These are phyloP conservation scores for Eueremaeus valkanovi DNA, from an alignment of 2,888 invertebrate genomes.

Conservation along the genomic window DNA sequence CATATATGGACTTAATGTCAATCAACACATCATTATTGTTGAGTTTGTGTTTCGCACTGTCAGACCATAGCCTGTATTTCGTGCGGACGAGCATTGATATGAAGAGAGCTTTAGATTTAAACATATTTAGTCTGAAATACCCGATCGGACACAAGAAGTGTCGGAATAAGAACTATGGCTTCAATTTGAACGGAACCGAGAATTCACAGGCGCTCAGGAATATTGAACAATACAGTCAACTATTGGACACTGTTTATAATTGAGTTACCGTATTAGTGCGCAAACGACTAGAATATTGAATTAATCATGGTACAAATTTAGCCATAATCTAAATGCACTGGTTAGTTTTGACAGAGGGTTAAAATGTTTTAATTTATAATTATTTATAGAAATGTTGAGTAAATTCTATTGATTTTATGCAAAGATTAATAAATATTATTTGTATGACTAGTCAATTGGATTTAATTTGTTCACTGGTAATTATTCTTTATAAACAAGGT, in stretches of 20 bases:
- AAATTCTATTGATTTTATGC: too few species aligned
- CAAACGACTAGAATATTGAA: too few species aligned
- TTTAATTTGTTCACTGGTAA: too few species aligned
- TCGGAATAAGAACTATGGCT: constrained; percentile 42
- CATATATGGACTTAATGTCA: neutral
- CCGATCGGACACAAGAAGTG: constrained; percentile 44
- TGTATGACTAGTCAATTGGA: too few species aligned
- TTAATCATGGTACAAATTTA: too few species aligned
- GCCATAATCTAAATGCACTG: too few species aligned
- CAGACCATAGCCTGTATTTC: neutral
- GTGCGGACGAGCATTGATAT: constrained; percentile 41
- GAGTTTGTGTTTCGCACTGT: neutral
- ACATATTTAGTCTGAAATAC: constrained; percentile 45
- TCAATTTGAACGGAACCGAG: constrained; percentile 46
- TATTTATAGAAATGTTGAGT: too few species aligned
- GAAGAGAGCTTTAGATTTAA: constrained; percentile 44
- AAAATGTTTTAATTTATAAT: too few species aligned
- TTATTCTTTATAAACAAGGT: too few species aligned
- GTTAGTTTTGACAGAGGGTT: too few species aligned
- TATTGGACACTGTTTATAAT: neutral
- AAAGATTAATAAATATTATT: too few species aligned
- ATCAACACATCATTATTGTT: neutral
- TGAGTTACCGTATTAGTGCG: too few species aligned
- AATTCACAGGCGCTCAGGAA: constrained; percentile 41
- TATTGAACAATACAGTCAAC: neutral